A percentile compares a stretch with the other conserved stretches of the same genome.
phyloP scores from a whole-genome alignment of 2,888 invertebrate genomes.

The Drosophila affinis region DNA sequence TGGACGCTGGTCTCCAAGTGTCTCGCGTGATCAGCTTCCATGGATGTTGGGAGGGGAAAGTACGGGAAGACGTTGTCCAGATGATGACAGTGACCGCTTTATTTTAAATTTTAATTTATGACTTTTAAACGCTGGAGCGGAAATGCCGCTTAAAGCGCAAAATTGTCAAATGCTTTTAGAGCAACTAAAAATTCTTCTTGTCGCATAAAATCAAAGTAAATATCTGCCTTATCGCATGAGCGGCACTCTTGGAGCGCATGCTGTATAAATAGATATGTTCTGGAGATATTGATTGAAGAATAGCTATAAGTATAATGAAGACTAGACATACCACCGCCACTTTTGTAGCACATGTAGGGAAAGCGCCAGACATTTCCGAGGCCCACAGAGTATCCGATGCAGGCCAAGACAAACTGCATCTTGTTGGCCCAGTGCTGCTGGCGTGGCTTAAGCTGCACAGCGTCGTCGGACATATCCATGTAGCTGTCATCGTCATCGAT shows the following conservation, averaged over 20 bases:
- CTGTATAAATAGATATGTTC: conserved; percentile 11
- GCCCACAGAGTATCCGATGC: conserved; percentile 94
- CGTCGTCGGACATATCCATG: conserved; percentile 89
- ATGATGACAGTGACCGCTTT: conserved; percentile 75
- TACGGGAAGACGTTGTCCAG: conserved; percentile 25
- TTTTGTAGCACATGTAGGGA: conserved; percentile 95
- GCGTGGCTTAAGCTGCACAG: conserved; percentile 89
- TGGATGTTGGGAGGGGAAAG: not conserved
- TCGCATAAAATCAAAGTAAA: conserved; percentile 55
- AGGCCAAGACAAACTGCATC: conserved; percentile 94
- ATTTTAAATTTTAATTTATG: conserved; percentile 77
- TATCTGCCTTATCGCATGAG: conserved; percentile 33
- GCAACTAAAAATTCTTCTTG: conserved; percentile 21
- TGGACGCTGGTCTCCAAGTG: conserved; percentile 64
- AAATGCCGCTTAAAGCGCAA: conserved; percentile 78
- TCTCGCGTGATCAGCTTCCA: conserved; percentile 58
- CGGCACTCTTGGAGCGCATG: conserved; percentile 34
- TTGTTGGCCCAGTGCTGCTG: conserved; percentile 95
- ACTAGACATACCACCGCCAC: conserved; percentile 90
- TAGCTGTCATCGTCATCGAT: conserved; percentile 92
- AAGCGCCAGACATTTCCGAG: conserved; percentile 96
- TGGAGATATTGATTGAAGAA: not conserved
- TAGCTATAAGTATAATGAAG: too few species aligned
- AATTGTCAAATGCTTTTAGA: conserved; percentile 54
- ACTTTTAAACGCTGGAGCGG: conserved; percentile 66